A percentile compares a stretch with the other conserved stretches of the same genome.
phyloP scores from a whole-genome alignment of 37 sponge, comb jelly and placozoan genomes.

The Petrosia ficiformis region DNA sequence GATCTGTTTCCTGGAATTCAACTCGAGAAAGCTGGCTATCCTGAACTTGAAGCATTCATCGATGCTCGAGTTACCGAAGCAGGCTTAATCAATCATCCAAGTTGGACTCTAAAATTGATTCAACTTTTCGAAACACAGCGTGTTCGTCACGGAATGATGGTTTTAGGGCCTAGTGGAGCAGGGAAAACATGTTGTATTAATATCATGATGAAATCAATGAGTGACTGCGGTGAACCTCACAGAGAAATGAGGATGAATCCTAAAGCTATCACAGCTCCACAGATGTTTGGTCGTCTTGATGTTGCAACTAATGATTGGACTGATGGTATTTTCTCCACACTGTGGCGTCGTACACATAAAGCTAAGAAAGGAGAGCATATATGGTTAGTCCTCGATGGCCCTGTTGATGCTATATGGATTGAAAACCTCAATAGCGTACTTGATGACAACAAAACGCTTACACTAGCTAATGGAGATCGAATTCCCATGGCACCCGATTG shows the following conservation, averaged over 20 bases:
- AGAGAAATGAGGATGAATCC: constrained; percentile 99
- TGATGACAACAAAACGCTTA: constrained; percentile 98
- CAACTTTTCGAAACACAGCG: constrained; percentile 97
- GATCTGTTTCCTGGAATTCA: constrained; percentile 96
- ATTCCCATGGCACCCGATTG: constrained; percentile 95
- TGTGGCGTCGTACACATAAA: constrained; percentile 94
- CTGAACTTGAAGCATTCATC: constrained; percentile 95
- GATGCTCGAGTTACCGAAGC: constrained; percentile 51
- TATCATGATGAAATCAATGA: constrained; percentile 93
- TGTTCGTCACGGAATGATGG: constrained; percentile 99
- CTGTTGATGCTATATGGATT: constrained; percentile 99
- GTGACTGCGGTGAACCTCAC: constrained; percentile 86
- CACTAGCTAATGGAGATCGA: constrained; percentile 95
- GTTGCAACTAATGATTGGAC: constrained; percentile 99
- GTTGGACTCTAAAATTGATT: constrained; percentile 95
- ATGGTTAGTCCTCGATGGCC: constrained; percentile 97
- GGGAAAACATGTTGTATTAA: constrained; percentile 92
- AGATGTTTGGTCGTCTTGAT: constrained; percentile 99
- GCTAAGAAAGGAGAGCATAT: constrained; percentile 93
- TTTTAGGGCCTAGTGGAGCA: constrained; percentile 95
- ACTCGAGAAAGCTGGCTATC: constrained; percentile 96
- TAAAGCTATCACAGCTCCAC: constrained; percentile 97
- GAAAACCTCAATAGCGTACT: constrained; percentile 98
- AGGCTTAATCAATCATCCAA: constrained; percentile 87
- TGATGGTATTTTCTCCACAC: constrained; percentile 97